Evolutionary conservation across 2,888 invertebrate species (phyloP), one percentile per base, ranked within the genome.

Genomic region (Thecophora atra): DNA sequence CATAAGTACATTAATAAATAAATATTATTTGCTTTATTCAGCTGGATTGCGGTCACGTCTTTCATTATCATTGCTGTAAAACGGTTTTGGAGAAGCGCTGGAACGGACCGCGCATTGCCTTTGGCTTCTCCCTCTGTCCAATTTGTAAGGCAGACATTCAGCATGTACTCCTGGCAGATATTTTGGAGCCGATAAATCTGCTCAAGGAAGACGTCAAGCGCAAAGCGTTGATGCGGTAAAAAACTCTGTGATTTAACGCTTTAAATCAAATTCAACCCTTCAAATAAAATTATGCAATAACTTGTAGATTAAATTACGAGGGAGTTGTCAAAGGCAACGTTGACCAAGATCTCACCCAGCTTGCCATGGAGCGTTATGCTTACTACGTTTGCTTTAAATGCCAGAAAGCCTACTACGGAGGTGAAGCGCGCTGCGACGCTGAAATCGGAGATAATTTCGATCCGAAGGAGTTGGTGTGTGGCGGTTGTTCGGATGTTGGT

Each of bases 351-450:
- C 92, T 97, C 0, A 93, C 94, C 1, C 89, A 91, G 0, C 95
- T 94, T 86, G 98, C 99, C 3, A 96, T 99, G 96, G 98, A 98
- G 81, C 90, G 97, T 80, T 99, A 99, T 84, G 98, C 99, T 0
- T 99, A 99, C 86, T 99, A 99, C 83, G 97, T 98, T 37, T 99
- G 99, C 86, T 96, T 91, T 85, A 98, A 98, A 85, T 99, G 99
- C 84, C 92, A 91, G 77, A 94, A 94, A 89, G 98, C 98, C 0
- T 99, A 99, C 85, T 98, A 97, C 84, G 99, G 99, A 42, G 99
- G 99, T 0, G 94, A 98, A 87, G 98, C 96, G 0, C 91, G 98
- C 37, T 99, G 99, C 88, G 98, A 99, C 86, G 95, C 93, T 0
- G 97, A 97, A 86, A 90, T 91, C 80, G 90, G 89, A 3, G 91